phyloP scores from a whole-genome alignment of 2,797 vertebrate species.

The Leucoraja ocellata region DNA sequence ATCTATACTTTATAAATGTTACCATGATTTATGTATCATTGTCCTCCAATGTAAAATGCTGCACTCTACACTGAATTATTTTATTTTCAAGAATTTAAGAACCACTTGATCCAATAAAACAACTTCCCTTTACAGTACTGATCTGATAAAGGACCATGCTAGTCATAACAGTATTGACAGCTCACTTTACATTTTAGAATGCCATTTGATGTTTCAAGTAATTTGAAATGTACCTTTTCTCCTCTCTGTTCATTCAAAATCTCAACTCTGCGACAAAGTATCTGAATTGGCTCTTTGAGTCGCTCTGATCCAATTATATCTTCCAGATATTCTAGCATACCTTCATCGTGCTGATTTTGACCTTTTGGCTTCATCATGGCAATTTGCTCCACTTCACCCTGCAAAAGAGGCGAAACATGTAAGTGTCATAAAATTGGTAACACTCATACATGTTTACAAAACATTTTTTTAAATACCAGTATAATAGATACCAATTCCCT shows the following conservation, averaged over 20 bases:
- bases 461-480: neutral
- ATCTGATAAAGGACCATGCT: too few relatives aligned
- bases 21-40: neutral
- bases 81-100: neutral
- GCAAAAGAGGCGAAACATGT: slow-evolving; percentile 30
- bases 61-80: neutral
- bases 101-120: neutral
- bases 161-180: neutral
- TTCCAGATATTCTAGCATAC: slow-evolving; percentile 95
- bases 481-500: neutral
- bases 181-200: neutral
- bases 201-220: neutral
- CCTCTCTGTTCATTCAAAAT: slow-evolving; percentile 83
- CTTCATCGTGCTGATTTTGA: slow-evolving; percentile 88
- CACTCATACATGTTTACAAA: neutral
- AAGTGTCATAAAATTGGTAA: neutral
- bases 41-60: neutral
- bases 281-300: slow-evolving; percentile 80
- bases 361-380: slow-evolving; percentile 98
- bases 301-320: slow-evolving; percentile 90
- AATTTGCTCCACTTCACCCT: slow-evolving; percentile 98
- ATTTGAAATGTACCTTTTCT: slow-evolving; percentile 74
- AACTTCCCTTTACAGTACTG: neutral
- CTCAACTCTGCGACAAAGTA: slow-evolving; percentile 75
- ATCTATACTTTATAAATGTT: neutral